Percentiles rank a stretch among this genome's conserved stretches.
These are phyloP conservation scores for Seriola aureovittata DNA, from an alignment of 2,113 vertebrate species.

Conservation along the genomic window DNA sequence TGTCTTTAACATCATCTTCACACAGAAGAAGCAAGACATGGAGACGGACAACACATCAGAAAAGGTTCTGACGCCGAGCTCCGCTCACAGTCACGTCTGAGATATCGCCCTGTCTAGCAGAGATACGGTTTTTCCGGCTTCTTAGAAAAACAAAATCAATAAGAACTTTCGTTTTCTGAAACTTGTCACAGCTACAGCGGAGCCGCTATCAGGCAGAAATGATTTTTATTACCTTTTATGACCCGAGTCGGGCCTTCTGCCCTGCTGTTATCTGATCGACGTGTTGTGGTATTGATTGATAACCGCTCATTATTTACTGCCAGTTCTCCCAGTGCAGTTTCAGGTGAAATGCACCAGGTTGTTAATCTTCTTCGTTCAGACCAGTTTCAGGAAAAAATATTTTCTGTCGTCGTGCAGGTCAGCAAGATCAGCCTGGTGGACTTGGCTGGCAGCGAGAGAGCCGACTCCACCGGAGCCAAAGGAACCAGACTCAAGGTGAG, in stretches of 20 bases:
- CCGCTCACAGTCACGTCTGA: not conserved
- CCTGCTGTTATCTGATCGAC: not conserved
- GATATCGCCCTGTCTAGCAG: not conserved
- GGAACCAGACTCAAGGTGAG: constrained; percentile 96
- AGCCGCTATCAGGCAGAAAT: constrained; percentile 1
- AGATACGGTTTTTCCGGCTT: not conserved
- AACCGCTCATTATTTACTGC: constrained; percentile 1
- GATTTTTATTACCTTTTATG: constrained; percentile 21
- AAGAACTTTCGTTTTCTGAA: not conserved
- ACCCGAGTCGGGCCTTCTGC: not conserved
- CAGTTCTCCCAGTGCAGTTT: not conserved
- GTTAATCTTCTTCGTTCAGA: not conserved
- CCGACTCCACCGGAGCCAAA: constrained; percentile 96
- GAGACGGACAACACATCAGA: constrained; percentile 92
- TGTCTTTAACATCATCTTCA: constrained; percentile 99
- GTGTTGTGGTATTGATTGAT: constrained; percentile 23
- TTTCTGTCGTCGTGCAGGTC: constrained; percentile 83
- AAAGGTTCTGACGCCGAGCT: constrained; percentile 83
- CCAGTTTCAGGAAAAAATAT: not conserved
- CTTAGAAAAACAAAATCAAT: constrained; percentile 35
- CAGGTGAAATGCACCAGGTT: not conserved
- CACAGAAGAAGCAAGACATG: constrained; percentile 91
- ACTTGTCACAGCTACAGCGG: not conserved
- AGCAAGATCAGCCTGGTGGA: constrained; percentile 99
- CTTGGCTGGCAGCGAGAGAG: constrained; percentile 95